Base-by-base conservation (phyloP, 2,797 vertebrate genomes). In the Liparis tanakae region DNA sequence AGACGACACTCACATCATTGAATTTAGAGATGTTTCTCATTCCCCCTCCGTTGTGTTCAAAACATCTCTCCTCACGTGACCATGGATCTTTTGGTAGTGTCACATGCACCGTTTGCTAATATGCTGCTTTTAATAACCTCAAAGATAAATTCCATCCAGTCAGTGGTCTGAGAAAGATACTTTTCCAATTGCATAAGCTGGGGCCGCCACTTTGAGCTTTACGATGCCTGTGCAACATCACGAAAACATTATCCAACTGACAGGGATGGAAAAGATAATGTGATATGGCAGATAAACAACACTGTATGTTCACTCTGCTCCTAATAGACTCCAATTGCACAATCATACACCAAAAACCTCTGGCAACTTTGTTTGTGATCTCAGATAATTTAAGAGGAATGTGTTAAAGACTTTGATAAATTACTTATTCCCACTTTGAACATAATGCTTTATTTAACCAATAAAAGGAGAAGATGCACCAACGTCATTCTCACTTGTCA, bases 121-220 rank as follows among this genome's bases (percentile, higher is more conserved):
- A 85, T 88, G 87, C 82, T 85, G 74, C 85, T 75, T 90, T 89
- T 90, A 76, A 89, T 85, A 91, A 85, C 87, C 91, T 94, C 87
- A 90, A 87, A 89, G 92, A 89, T 84, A 86, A 89, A 93, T 93
- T 93, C 92, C 91, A 87, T 68, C 83, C 74, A 90, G 61, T 43
- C 90, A 93, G 63, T 91, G 88, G 88, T 85, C 88, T 92, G 91
- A 89, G 79, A 89, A 84, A 87, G 72, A 81, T 89, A 78, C 70
- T 87, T 91, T 90, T 90, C 87, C 84, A 81, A 85, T 75, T 88
- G 76, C 80, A 58, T 89, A 85, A 85, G 81, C 85, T 74, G 43
- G 68, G 62, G 76, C 71, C 1, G 7, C 74, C 72, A 83, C 56
- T 82, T 76, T 81, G 60, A 86, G 78, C 79, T 70, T 70, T 17